Percentiles rank a stretch among this genome's conserved stretches.
Evolutionary conservation across 2,888 invertebrate species (phyloP).

Genomic region (Eubasilissa splendida): DNA sequence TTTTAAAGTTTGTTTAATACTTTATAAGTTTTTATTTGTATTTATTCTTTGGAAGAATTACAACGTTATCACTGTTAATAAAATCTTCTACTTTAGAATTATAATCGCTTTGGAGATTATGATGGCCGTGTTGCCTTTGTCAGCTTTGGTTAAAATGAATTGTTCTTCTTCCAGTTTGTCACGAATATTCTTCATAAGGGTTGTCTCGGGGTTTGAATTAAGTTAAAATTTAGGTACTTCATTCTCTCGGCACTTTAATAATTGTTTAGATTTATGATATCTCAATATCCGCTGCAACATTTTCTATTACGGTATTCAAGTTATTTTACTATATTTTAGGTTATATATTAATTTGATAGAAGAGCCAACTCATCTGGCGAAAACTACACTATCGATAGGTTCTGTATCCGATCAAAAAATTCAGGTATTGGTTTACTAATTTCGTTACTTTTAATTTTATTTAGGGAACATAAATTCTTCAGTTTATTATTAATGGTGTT

Average conservation of each 20-base stretch:
- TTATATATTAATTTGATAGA: neutral
- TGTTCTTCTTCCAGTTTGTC: neutral
- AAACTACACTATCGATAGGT: neutral
- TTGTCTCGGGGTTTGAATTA: neutral
- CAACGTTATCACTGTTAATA: too few species aligned
- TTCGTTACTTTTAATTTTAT: neutral
- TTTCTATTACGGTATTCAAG: neutral
- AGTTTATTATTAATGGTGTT: neutral
- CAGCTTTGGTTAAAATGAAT: too few species aligned
- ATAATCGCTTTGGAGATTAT: too few species aligned
- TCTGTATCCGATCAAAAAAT: neutral
- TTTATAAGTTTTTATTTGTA: too few species aligned
- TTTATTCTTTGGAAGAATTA: too few species aligned
- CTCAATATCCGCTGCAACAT: neutral
- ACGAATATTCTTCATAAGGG: neutral
- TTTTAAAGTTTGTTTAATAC: too few species aligned
- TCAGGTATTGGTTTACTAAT: neutral
- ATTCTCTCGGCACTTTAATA: neutral
- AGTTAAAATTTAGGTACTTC: neutral
- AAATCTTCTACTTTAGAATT: too few species aligned
- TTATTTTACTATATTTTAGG: neutral
- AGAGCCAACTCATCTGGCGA: neutral
- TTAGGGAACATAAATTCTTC: neutral
- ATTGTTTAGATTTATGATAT: neutral
- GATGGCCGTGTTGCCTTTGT: too few species aligned